A percentile compares a stretch with the other conserved stretches of the same genome.
phyloP scores from a whole-genome alignment of 1,140 invertebrate genomes.

The Dendroctonus valens region DNA sequence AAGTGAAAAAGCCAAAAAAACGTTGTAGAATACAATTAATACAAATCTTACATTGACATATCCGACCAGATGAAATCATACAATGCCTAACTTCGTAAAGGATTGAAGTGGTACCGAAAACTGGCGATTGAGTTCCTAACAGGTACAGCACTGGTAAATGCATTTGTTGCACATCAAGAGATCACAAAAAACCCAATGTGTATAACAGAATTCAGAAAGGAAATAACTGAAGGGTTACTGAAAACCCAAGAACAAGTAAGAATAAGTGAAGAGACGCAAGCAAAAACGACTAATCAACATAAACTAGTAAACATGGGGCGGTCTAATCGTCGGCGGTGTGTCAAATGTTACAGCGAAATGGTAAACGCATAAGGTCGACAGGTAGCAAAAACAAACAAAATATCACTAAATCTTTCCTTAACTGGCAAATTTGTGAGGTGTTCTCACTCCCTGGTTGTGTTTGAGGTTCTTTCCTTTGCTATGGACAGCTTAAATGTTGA shows the following conservation, averaged over 20 bases:
- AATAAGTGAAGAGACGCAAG: no score
- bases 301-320: constrained; percentile 7
- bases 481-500: no score
- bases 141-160: no score
- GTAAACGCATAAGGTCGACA: constrained; percentile 8
- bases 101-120: constrained; percentile 48
- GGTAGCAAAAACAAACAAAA: no score
- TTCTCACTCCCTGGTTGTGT: no score
- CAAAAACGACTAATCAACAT: neutral
- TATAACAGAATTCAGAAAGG: constrained; percentile 23
- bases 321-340: constrained; percentile 14
- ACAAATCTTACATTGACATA: constrained; percentile 32
- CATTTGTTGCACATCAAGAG: constrained; percentile 36
- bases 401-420: no score
- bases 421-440: no score
- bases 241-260: no score
- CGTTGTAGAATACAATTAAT: constrained; percentile 32
- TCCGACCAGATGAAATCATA: constrained; percentile 45
- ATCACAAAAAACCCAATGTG: constrained; percentile 24
- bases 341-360: constrained; percentile 18
- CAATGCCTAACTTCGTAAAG: constrained; percentile 42
- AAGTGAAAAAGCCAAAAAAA: constrained; percentile 17
- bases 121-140: no score
- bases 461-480: no score
- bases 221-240: constrained; percentile 3